phyloP scores from a whole-genome alignment of 2,113 vertebrate genomes.

The Brachypteracias leptosomus region DNA sequence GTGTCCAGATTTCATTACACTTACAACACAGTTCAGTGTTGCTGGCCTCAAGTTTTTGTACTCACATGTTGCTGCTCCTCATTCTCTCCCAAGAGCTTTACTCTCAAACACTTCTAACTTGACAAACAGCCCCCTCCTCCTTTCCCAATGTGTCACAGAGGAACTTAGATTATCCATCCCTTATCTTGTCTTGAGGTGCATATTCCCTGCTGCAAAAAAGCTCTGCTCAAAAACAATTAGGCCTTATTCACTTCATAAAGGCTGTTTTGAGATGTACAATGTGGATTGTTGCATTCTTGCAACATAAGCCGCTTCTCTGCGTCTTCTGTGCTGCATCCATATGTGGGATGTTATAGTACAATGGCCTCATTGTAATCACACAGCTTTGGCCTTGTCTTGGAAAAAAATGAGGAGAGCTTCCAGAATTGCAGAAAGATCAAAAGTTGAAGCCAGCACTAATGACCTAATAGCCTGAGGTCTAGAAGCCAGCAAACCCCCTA shows the following conservation, averaged over 20 bases:
- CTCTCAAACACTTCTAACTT: neutral
- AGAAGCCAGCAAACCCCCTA: slow-evolving; percentile 19
- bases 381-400: slow-evolving; percentile 59
- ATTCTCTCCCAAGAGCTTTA: neutral
- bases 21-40: neutral
- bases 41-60: neutral
- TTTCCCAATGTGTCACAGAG: neutral
- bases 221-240: neutral
- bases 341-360: slow-evolving; percentile 59
- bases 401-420: slow-evolving; percentile 47
- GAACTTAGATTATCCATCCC: neutral
- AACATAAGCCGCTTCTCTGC: slow-evolving; percentile 38
- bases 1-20: neutral
- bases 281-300: slow-evolving; percentile 26
- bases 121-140: neutral
- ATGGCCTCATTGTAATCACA: slow-evolving; percentile 51
- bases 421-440: slow-evolving; percentile 60
- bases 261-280: neutral
- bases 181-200: neutral
- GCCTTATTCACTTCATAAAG: neutral
- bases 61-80: neutral
- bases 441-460: slow-evolving; percentile 50
- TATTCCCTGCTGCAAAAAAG: neutral
- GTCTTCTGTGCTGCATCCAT: slow-evolving; percentile 26
- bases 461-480: slow-evolving; percentile 45